Evolutionary conservation across 2,113 vertebrate genomes (phyloP).

Genomic region (Steatornis caripensis): DNA sequence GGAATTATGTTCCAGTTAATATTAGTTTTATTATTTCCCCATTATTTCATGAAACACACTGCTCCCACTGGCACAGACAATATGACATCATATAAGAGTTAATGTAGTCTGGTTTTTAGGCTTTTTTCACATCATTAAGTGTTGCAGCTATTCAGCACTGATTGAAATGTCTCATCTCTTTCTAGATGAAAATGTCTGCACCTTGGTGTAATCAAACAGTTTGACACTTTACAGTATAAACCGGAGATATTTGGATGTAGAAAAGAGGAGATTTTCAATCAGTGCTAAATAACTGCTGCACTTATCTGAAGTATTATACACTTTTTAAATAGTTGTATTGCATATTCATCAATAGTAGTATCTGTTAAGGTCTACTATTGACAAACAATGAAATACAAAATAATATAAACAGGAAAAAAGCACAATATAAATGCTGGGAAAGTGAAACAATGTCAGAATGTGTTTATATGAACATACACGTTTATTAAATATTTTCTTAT

Average conservation of each 20-base stretch:
- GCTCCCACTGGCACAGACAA: not conserved
- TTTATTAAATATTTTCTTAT: not conserved
- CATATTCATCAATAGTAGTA: not conserved
- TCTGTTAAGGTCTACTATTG: not conserved
- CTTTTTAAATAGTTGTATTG: not conserved
- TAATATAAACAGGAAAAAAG: not conserved
- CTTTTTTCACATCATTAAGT: constrained; percentile 9
- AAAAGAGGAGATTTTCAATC: constrained; percentile 18
- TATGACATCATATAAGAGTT: not conserved
- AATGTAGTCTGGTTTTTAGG: not conserved
- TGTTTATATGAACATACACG: not conserved
- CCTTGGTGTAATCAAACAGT: constrained; percentile 50
- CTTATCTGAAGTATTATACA: not conserved
- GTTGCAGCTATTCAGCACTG: constrained; percentile 15
- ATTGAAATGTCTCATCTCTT: constrained; percentile 43
- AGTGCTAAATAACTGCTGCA: not conserved
- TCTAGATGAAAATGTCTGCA: constrained; percentile 19
- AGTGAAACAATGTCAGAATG: not conserved
- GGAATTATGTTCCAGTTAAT: not conserved
- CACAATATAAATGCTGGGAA: not conserved
- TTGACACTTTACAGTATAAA: constrained; percentile 23
- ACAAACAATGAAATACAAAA: not conserved
- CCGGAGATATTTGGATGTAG: not conserved
- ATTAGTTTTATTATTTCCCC: not conserved
- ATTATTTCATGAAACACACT: not conserved